Evolutionary conservation across 2,888 invertebrate genomes (phyloP).

Genomic region (Melipona beecheii): DNA sequence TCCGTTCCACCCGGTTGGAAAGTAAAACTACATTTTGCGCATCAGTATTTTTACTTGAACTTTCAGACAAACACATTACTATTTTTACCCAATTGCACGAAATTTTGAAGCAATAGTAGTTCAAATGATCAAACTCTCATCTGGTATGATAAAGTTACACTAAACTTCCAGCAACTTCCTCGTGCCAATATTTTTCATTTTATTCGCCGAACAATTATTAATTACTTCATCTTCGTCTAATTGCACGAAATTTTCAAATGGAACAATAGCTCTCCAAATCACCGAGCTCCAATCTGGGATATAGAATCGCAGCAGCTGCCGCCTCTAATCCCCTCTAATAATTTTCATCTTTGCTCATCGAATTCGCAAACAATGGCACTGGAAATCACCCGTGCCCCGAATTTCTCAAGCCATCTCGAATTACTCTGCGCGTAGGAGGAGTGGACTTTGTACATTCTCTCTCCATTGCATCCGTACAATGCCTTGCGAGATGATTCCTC

Average conservation of each 20-base stretch:
- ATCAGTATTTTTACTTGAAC: no score
- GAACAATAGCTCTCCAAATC: not conserved
- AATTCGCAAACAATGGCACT: constrained; percentile 5
- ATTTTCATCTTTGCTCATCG: not conserved
- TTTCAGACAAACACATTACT: no score
- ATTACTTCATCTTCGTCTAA: not conserved
- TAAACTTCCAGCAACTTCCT: not conserved
- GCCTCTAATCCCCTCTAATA: not conserved
- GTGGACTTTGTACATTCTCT: not conserved
- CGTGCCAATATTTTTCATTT: not conserved
- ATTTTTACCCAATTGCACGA: not conserved
- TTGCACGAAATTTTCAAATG: not conserved
- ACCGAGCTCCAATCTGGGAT: not conserved
- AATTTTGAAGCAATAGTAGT: not conserved
- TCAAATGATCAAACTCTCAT: not conserved
- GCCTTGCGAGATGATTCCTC: constrained; percentile 19
- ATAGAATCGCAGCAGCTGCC: not conserved
- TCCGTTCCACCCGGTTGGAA: no score
- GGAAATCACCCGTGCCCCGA: not conserved
- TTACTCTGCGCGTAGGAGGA: not conserved
- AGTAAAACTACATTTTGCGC: no score
- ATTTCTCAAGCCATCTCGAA: not conserved
- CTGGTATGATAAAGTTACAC: not conserved
- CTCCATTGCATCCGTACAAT: constrained; percentile 13
- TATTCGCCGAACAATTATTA: not conserved